These are phyloP conservation scores for Chrosomus eos DNA, from an alignment of 2,797 vertebrate genomes.

Conservation along the genomic window DNA sequence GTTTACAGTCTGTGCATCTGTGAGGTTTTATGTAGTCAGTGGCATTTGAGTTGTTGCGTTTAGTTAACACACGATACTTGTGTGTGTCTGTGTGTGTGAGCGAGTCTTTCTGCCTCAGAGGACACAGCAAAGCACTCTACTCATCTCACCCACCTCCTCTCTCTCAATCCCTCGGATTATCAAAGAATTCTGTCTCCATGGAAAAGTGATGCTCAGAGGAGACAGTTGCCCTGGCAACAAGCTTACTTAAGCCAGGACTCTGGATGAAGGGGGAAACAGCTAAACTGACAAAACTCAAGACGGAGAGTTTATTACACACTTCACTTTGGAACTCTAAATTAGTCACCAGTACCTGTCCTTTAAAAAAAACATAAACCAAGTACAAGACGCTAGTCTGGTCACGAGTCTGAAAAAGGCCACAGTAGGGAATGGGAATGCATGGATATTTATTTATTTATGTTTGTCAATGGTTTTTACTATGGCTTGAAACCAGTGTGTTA, in stretches of 20 bases:
- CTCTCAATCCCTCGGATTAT: slow-evolving; percentile 76
- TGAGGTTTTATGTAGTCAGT: slow-evolving; percentile 16
- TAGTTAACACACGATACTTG: not conserved
- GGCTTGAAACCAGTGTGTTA: not conserved
- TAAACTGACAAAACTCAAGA: slow-evolving; percentile 63
- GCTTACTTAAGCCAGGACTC: slow-evolving; percentile 70
- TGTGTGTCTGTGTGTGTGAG: not conserved
- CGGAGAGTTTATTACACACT: slow-evolving; percentile 60
- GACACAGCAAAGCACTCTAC: slow-evolving; percentile 57
- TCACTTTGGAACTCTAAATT: slow-evolving; percentile 48
- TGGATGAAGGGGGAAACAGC: slow-evolving; percentile 60
- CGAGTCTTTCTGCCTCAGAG: slow-evolving; percentile 1
- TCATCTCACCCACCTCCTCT: slow-evolving; percentile 66
- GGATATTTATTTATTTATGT: not conserved
- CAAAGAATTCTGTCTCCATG: slow-evolving; percentile 77
- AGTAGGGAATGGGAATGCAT: not conserved
- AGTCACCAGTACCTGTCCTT: slow-evolving; percentile 1
- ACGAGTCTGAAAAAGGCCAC: not conserved
- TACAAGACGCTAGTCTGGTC: not conserved
- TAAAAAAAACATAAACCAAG: not conserved
- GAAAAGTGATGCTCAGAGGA: slow-evolving; percentile 73
- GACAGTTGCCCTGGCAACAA: slow-evolving; percentile 78
- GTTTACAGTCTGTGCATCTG: slow-evolving; percentile 17
- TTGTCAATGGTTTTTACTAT: not conserved
- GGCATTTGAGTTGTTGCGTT: slow-evolving; percentile 5